Evolutionary conservation across 2,888 invertebrate genomes (phyloP).

Genomic region (Scotopteryx bipunctaria): DNA sequence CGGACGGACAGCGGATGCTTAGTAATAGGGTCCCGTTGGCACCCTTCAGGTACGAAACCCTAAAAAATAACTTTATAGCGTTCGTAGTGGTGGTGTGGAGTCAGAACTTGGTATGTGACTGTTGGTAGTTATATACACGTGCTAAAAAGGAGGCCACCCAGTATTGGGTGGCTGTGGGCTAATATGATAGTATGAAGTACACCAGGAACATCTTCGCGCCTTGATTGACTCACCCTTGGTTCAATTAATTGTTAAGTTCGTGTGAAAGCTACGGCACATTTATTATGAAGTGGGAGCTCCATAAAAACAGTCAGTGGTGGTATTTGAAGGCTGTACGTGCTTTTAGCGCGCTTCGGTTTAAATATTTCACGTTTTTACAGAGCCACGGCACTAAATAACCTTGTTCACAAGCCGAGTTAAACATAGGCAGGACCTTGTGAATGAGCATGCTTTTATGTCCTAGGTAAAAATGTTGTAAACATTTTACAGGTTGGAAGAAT

Average conservation of each 20-base stretch:
- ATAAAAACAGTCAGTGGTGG: slow-evolving; percentile 28
- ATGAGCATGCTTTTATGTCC: slow-evolving; percentile 1
- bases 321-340: slow-evolving; percentile 33
- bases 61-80: too few species aligned
- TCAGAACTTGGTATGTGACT: too few species aligned
- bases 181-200: too few species aligned
- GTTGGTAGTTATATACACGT: too few species aligned
- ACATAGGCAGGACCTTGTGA: slow-evolving; percentile 5
- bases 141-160: too few species aligned
- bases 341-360: slow-evolving; percentile 29
- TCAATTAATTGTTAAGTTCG: slow-evolving; percentile 2
- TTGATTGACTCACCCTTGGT: not conserved
- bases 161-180: too few species aligned
- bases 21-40: too few species aligned
- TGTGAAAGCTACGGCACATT: slow-evolving; percentile 22
- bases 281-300: slow-evolving; percentile 27
- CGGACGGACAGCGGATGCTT: too few species aligned
- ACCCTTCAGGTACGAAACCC: too few species aligned
- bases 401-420: slow-evolving; percentile 12
- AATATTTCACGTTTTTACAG: slow-evolving; percentile 32
- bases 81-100: too few species aligned
- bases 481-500: not conserved
- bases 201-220: not conserved
- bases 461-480: not conserved
- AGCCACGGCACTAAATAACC: slow-evolving; percentile 24